Base-by-base conservation (phyloP, 92 coral and sea anemone species). In the Desmophyllum pertusum region DNA sequence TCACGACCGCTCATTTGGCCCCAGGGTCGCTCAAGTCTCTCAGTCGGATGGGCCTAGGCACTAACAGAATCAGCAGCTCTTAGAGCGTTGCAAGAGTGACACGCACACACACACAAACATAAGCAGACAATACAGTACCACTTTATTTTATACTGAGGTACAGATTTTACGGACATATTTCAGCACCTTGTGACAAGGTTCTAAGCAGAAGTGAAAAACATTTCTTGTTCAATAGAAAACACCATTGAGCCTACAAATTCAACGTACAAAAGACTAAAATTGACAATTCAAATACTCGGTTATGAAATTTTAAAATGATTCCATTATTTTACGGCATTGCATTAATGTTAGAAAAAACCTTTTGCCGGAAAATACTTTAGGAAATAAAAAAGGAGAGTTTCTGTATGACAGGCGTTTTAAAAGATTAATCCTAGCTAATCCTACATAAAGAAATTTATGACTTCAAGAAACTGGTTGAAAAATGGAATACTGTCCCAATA, bases 191-290 rank as follows among this genome's bases (percentile, higher is more conserved):
- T 53, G 50, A 37, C 45, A 53, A 38, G 66, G 23, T 43, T 36
- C 23, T 38, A 14, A 38, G 70, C 36, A 36, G 81, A 63, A 41
- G 17, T 43, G 51, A 46, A 66, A 64, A 40, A 38, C 53, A 41
- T 61, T 61, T 80, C 31, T 67, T 29, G 36, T 51, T 7, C 43
- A 46, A 50, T 36, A 80, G 84, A 69, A 80, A 80, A 69, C 76
- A 37, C 51, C 65, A 23, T 43, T 29, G 21, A 79, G 48, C 6
- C 67, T 80, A 67, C n/a, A 67, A 67, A 67, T 46, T 46, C 64
- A 80, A 80, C 63, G 68, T 67, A 48, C 23, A 80, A 80, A 80
- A 8, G 48, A 33, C 65, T 67, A n/a, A 67, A 62, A 35, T 23
- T 80, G 50, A 27, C 38, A 67, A 67, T 67, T 50, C 9, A 29